Conservation (phyloP, 2,797 vertebrate species). For the Malacoctenus gilli region DNA sequence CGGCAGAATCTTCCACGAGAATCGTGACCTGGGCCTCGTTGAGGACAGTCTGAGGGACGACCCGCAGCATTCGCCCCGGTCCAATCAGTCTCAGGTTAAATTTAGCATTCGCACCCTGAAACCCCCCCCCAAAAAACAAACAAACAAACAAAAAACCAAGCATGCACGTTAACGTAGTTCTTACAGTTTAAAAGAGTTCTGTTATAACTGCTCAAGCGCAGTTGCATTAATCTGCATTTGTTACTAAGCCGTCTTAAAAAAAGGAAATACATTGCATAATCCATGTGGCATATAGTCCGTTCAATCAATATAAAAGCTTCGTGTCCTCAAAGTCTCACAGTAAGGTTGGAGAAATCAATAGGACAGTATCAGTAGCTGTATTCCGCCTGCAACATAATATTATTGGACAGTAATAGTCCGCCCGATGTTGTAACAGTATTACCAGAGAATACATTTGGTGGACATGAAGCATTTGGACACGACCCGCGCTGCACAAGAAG, state of each 20-base stretch:
- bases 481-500: slow-evolving; percentile 28
- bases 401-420: slow-evolving; percentile 8
- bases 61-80: slow-evolving; percentile 87
- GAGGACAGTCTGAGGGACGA: slow-evolving; percentile 94
- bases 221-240: slow-evolving; percentile 52
- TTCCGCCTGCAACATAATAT: slow-evolving; percentile 35
- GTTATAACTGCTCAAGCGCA: slow-evolving; percentile 19
- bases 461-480: slow-evolving; percentile 42
- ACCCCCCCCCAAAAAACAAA: slow-evolving; percentile 82
- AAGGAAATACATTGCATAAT: slow-evolving; percentile 32
- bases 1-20: slow-evolving; percentile 92
- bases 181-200: background rate
- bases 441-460: slow-evolving; percentile 45
- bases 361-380: slow-evolving; percentile 35
- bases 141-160: slow-evolving; percentile 16
- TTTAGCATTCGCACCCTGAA: slow-evolving; percentile 94
- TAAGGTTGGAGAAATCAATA: slow-evolving; percentile 46
- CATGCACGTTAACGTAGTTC: no score
- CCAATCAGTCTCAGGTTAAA: slow-evolving; percentile 93
- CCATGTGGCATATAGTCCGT: slow-evolving; percentile 18
- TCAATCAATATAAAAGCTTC: slow-evolving; percentile 60
- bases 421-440: slow-evolving; percentile 53
- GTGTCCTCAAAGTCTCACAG: slow-evolving; percentile 34
- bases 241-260: slow-evolving; percentile 22
- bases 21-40: slow-evolving; percentile 98